Evolutionary conservation across 2,888 invertebrate genomes (phyloP).

Genomic region (Eristalinus aeneus): DNA sequence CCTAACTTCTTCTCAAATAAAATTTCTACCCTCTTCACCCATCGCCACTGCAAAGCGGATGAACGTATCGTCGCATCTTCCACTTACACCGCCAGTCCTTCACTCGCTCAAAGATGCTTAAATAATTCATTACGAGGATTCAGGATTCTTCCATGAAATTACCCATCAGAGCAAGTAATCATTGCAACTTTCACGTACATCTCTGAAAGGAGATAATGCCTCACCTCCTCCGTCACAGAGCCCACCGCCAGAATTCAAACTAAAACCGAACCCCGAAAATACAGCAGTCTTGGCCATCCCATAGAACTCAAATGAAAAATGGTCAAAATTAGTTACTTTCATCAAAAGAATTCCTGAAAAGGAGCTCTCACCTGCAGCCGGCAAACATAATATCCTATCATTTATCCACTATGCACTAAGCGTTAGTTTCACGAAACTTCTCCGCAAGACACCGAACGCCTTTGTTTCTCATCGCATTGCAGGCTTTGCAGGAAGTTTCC

Average conservation of each 20-base stretch:
- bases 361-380: constrained; percentile 69
- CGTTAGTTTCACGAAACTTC: constrained; percentile 66
- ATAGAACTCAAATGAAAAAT: constrained; percentile 63
- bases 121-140: constrained; percentile 68
- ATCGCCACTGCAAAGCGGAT: background rate
- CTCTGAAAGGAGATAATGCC: constrained; percentile 4
- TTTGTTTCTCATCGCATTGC: constrained; percentile 51
- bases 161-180: constrained; percentile 63
- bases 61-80: background rate
- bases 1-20: background rate
- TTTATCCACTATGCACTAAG: constrained; percentile 66
- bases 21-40: background rate
- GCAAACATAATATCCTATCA: constrained; percentile 68
- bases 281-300: constrained; percentile 3
- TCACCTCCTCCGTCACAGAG: background rate
- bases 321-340: constrained; percentile 70
- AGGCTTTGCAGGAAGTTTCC: constrained; percentile 46
- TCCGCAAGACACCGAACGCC: constrained; percentile 27
- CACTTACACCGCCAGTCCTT: constrained; percentile 24
- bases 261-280: background rate
- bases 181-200: constrained; percentile 34
- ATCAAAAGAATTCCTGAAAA: constrained; percentile 67
- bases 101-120: constrained; percentile 46
- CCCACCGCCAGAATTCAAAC: background rate
- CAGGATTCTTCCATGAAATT: constrained; percentile 65